Percentiles rank a stretch among this genome's conserved stretches.
Evolutionary conservation across 1,140 invertebrate genomes (phyloP).

Genomic region (Diorhabda sublineata): DNA sequence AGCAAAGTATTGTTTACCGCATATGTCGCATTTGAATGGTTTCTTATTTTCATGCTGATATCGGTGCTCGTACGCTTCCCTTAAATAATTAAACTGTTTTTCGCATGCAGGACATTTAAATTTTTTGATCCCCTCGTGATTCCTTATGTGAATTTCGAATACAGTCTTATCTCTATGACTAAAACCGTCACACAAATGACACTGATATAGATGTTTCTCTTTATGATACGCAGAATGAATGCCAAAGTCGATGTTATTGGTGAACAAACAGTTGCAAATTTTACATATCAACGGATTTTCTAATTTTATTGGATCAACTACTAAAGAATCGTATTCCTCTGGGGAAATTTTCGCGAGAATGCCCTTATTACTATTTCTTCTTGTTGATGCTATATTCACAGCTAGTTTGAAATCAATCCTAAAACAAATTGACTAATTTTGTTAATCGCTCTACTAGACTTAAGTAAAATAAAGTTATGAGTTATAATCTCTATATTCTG

Average conservation of each 20-base stretch:
- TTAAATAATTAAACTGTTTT: constrained; percentile 50
- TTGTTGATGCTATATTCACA: too few relatives aligned
- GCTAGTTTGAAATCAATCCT: too few relatives aligned
- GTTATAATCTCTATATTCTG: too few relatives aligned
- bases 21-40: constrained; percentile 33
- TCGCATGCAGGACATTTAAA: constrained; percentile 51
- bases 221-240: constrained; percentile 41
- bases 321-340: not conserved
- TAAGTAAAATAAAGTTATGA: too few relatives aligned
- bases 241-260: constrained; percentile 36
- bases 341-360: not conserved
- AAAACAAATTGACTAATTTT: too few relatives aligned
- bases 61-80: constrained; percentile 42
- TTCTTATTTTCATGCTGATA: not conserved
- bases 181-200: constrained; percentile 46
- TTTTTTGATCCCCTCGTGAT: constrained; percentile 48
- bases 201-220: constrained; percentile 40
- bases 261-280: constrained; percentile 36
- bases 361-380: not conserved
- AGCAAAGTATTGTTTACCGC: constrained; percentile 29
- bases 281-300: constrained; percentile 37
- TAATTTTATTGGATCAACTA: constrained; percentile 39
- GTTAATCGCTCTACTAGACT: too few relatives aligned
- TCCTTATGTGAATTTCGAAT: constrained; percentile 44
- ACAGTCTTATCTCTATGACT: constrained; percentile 46